Percentiles rank a stretch among this genome's conserved stretches.
These are phyloP conservation scores for Drosophila biarmipes DNA, from an alignment of 1,140 invertebrate genomes.

Conservation along the genomic window DNA sequence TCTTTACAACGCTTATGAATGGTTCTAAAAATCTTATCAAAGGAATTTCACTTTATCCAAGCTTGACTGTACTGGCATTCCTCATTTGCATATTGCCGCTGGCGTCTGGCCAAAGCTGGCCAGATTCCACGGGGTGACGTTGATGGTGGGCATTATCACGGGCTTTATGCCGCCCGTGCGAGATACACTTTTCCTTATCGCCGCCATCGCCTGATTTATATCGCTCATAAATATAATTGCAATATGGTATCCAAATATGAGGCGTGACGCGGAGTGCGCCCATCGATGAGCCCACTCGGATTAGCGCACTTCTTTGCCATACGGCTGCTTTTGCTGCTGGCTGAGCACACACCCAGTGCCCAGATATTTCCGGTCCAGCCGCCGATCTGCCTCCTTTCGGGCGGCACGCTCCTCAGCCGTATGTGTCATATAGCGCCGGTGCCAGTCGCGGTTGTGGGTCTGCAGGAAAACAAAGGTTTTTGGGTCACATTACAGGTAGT, in stretches of 20 bases:
- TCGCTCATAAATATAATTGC: conserved; percentile 38
- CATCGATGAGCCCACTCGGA: conserved; percentile 3
- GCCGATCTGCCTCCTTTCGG: neutral
- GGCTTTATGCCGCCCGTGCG: conserved; percentile 53
- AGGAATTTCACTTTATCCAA: neutral
- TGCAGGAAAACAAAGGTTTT: conserved; percentile 1
- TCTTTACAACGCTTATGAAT: no score
- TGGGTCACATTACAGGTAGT: neutral
- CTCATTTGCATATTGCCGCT: conserved; percentile 31
- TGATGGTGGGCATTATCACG: conserved; percentile 54
- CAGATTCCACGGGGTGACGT: conserved; percentile 27
- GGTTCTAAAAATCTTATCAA: neutral
- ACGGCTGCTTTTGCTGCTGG: conserved; percentile 47
- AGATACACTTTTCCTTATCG: conserved; percentile 62
- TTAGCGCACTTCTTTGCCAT: conserved; percentile 42
- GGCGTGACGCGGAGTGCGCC: conserved; percentile 23
- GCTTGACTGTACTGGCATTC: conserved; percentile 25
- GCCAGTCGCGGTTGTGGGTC: conserved; percentile 51
- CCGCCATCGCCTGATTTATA: conserved; percentile 45
- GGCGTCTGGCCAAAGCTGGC: conserved; percentile 12
- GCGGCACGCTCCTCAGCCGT: conserved; percentile 28
- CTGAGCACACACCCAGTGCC: conserved; percentile 52
- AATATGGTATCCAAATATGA: conserved; percentile 48
- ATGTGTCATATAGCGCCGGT: conserved; percentile 45
- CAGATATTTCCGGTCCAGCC: conserved; percentile 35